phyloP scores from a whole-genome alignment of 2,113 vertebrate genomes.

The Balaeniceps rex region DNA sequence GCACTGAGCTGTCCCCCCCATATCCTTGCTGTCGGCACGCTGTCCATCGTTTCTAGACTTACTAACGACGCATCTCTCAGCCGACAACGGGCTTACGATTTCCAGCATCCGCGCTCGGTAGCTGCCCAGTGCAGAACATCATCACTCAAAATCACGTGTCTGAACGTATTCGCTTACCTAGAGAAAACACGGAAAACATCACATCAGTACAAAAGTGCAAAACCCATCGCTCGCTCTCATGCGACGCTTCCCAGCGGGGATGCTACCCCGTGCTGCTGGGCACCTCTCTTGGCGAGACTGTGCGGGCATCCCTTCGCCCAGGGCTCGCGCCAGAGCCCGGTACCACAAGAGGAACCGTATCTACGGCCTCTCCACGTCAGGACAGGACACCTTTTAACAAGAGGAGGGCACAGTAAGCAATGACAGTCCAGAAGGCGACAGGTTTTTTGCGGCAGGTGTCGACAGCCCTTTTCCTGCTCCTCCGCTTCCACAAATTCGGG shows the following conservation, averaged over 20 bases:
- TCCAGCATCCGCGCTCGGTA: neutral
- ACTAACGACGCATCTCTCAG: neutral
- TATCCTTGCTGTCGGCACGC: neutral
- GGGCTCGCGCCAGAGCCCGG: neutral
- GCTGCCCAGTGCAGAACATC: neutral
- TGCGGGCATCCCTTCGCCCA: neutral
- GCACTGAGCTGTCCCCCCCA: neutral
- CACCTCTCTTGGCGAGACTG: neutral
- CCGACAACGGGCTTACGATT: neutral
- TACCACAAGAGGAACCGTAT: neutral
- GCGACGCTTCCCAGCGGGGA: neutral
- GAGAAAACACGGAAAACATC: neutral
- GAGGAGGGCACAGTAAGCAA: neutral
- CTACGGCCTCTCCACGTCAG: neutral
- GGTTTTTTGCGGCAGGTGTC: neutral
- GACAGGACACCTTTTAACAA: no score
- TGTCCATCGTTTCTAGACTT: neutral
- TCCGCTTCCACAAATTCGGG: neutral
- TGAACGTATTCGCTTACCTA: constrained; percentile 30
- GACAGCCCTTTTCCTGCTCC: neutral
- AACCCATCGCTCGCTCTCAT: no score
- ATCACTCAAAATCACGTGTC: neutral
- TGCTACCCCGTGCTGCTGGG: neutral
- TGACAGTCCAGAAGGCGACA: fast-evolving
- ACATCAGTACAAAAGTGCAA: neutral